Evolutionary conservation across 2,888 invertebrate species (phyloP), one percentile per base, ranked within the genome.

Genomic region (Chalcis sispes): DNA sequence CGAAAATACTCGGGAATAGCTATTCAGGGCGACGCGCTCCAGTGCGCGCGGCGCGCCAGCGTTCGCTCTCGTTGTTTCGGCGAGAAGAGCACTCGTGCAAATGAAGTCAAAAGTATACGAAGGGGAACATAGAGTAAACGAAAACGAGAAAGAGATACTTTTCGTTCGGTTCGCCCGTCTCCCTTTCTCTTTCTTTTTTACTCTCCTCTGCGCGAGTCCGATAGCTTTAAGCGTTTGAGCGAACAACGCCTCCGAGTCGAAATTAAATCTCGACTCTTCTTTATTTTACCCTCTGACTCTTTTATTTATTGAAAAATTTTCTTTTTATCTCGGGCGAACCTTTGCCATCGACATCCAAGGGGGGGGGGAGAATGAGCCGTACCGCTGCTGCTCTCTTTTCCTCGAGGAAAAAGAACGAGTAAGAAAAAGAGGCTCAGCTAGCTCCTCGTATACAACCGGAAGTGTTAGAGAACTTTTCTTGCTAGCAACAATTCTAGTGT

Each of bases 191-290:
- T n/a, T n/a, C n/a, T n/a, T 46, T 62, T 48, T 46, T 46, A n/a
- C 10, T 42, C 62, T 23, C 23, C 40, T 5, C 20, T 20, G 46
- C 62, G 46, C 15, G n/a, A n/a, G n/a, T n/a, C n/a, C n/a, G n/a
- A n/a, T n/a, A n/a, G n/a, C n/a, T n/a, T n/a, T n/a, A n/a, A n/a
- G n/a, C n/a, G n/a, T n/a, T 36, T 7, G 36, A 36, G 36, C 23
- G 36, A 46, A n/a, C 23, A 15, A 32, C 15, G n/a, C 25, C 2
- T 8, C 48, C 29, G 15, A 25, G 36, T 2, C 23, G 36, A 66
- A 54, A 66, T 54, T 36, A 54, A 54, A 66, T 66, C 66, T 36
- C 3, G 20, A n/a, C 4, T n/a, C 40, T 27, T n/a, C 25, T 18
- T 36, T n/a, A n/a, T 64, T 64, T 48, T 20, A 7, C 20, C 5